phyloP scores from a whole-genome alignment of 2,888 invertebrate genomes.

The Melieria picta region DNA sequence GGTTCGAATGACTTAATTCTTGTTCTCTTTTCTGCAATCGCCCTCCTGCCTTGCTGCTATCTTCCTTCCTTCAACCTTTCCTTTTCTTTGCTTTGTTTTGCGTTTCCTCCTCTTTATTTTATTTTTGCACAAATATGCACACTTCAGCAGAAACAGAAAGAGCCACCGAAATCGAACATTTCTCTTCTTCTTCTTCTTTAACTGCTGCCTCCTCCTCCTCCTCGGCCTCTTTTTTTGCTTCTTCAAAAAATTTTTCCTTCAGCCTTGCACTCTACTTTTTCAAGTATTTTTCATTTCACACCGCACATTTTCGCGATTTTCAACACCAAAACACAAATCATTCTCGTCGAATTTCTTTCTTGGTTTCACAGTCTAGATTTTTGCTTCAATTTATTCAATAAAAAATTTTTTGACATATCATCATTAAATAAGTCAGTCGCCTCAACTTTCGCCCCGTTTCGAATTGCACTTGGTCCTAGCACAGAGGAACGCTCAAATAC shows the following conservation, averaged over 20 bases:
- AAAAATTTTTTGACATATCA: slow-evolving; percentile 57
- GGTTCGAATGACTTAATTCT: slow-evolving; percentile 56
- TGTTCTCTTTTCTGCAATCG: slow-evolving; percentile 46
- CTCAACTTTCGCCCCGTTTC: slow-evolving; percentile 56
- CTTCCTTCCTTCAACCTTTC: slow-evolving; percentile 36
- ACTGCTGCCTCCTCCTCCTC: no score
- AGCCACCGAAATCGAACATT: slow-evolving; percentile 46
- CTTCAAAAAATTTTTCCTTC: not conserved
- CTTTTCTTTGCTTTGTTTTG: slow-evolving; percentile 25
- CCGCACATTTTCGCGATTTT: slow-evolving; percentile 44
- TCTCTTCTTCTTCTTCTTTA: slow-evolving; percentile 9
- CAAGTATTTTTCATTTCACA: slow-evolving; percentile 43
- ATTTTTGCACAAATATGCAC: slow-evolving; percentile 40
- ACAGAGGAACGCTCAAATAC: slow-evolving; percentile 17
- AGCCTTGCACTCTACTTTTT: slow-evolving; percentile 13
- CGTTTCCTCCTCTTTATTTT: slow-evolving; percentile 38
- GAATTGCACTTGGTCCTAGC: slow-evolving; percentile 40
- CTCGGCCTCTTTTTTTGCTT: no score
- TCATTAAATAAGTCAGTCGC: slow-evolving; percentile 52
- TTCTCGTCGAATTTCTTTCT: no score
- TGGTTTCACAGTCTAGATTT: slow-evolving; percentile 11
- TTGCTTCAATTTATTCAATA: slow-evolving; percentile 48
- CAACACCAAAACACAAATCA: no score
- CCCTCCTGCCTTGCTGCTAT: slow-evolving; percentile 37
- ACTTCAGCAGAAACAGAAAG: slow-evolving; percentile 24